These are phyloP conservation scores for Drosophila ercepeae DNA, from an alignment of 1,140 invertebrate species.

Conservation along the genomic window DNA sequence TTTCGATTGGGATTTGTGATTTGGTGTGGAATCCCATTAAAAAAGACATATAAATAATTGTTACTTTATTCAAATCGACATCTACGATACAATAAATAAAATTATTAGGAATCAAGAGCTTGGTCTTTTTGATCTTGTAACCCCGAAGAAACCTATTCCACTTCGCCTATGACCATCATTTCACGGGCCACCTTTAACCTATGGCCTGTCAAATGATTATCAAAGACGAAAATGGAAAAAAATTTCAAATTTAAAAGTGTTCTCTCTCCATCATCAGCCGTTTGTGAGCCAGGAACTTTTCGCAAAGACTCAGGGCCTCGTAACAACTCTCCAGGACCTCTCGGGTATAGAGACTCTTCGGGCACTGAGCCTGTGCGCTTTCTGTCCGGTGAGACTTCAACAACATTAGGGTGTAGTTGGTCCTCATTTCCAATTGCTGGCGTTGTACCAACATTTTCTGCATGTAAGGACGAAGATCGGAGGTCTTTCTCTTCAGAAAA, in stretches of 20 bases:
- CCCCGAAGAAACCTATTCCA: no score
- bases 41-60: no score
- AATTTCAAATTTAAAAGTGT: neutral
- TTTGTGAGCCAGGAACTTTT: slow-evolving; percentile 8
- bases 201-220: neutral
- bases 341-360: neutral
- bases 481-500: neutral
- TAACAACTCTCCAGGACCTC: slow-evolving; percentile 12
- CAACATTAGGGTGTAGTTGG: slow-evolving; percentile 35
- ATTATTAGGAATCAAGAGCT: neutral
- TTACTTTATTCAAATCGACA: no score
- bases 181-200: neutral
- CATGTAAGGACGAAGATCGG: slow-evolving; percentile 35
- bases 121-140: no score
- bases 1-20: neutral
- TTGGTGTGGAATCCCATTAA: no score
- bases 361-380: neutral
- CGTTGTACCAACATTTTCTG: slow-evolving; percentile 25
- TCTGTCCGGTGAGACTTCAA: neutral
- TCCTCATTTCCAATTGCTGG: slow-evolving; percentile 26
- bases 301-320: slow-evolving; percentile 7
- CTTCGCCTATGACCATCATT: neutral
- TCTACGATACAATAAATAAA: neutral
- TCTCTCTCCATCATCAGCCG: neutral
- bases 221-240: neutral